Base-by-base conservation (phyloP, 2,888 invertebrate species). In the Eupsilia transversa region DNA sequence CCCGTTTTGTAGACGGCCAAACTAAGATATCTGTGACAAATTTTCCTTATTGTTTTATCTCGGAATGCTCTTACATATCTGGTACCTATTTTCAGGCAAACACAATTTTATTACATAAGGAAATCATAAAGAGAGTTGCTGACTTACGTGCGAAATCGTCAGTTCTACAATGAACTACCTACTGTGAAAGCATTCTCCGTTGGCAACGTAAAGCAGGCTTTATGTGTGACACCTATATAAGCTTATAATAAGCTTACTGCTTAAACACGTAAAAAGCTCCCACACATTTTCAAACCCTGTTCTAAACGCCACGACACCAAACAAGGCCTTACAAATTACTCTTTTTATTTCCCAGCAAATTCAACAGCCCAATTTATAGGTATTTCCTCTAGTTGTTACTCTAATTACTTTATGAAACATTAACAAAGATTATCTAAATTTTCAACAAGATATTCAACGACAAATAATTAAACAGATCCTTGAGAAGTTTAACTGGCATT, bases 351-450 rank as follows among this genome's bases (percentile, higher is more conserved):
- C 2, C 3, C 17, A 23, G 3, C 12, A 43, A 79, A 41, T 43
- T 41, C 57, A 61, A 10, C 4, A 46, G 23, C 2, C 17, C 17
- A 27, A 57, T 46, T 52, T 63, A 72, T 33, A 60, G 14, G 33
- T 60, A 67, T 71, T 72, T 64, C 20, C 17, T 12, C 10, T 30
- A 38, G 41, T 59, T 33, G 17, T 59, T 46, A 54, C 6, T 65
- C 54, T 43, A 81, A 75, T 81, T 73, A 71, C 43, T 68, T 71
- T 54, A 59, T n/a, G 61, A 57, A 71, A 12, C 72, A 38, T 72
- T 76, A 43, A 56, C n/a, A 72, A 85, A 84, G 76, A 84, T 88
- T 79, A 87, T 80, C 70, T 73, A 46, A 77, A 84, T 82, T 85
- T 78, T 67, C 59, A 77, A 72, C 75, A 76, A 76, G 54, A 33